A percentile compares a stretch with the other conserved stretches of the same genome.
Evolutionary conservation across 2,888 invertebrate species (phyloP).

Genomic region (Sesia bembeciformis): DNA sequence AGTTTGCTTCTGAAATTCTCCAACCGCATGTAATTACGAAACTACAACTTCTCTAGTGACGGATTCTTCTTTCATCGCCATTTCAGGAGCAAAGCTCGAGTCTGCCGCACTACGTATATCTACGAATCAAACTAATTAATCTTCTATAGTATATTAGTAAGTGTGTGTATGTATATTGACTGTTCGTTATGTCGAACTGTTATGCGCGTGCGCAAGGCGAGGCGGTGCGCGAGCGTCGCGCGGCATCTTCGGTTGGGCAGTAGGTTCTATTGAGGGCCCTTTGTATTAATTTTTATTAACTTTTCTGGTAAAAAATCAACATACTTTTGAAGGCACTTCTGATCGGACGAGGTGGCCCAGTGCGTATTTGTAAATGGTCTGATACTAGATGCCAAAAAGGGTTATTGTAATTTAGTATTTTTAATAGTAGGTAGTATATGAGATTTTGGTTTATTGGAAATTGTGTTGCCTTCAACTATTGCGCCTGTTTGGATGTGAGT

Average conservation of each 20-base stretch:
- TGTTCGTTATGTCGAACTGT: slow-evolving; percentile 51
- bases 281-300: slow-evolving; percentile 80
- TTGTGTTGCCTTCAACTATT: slow-evolving; percentile 87
- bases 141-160: slow-evolving; percentile 72
- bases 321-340: slow-evolving; percentile 91
- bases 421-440: neutral
- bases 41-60: neutral
- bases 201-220: slow-evolving; percentile 33
- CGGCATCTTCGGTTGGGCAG: slow-evolving; percentile 78
- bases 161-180: slow-evolving; percentile 64
- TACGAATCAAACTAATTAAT: slow-evolving; percentile 74
- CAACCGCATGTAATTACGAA: neutral
- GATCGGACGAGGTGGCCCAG: slow-evolving; percentile 95
- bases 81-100: slow-evolving; percentile 25
- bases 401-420: neutral
- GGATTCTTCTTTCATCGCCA: too few relatives aligned
- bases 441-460: slow-evolving; percentile 54
- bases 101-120: slow-evolving; percentile 61
- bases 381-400: neutral
- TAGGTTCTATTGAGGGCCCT: slow-evolving; percentile 92
- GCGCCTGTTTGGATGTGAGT: slow-evolving; percentile 81
- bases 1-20: neutral
- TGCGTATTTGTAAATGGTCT: slow-evolving; percentile 50
- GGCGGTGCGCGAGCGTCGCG: slow-evolving; percentile 41
- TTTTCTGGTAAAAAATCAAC: slow-evolving; percentile 90